Base-by-base conservation (phyloP, 2,113 vertebrate species). In the Oncorhynchus nerka region DNA sequence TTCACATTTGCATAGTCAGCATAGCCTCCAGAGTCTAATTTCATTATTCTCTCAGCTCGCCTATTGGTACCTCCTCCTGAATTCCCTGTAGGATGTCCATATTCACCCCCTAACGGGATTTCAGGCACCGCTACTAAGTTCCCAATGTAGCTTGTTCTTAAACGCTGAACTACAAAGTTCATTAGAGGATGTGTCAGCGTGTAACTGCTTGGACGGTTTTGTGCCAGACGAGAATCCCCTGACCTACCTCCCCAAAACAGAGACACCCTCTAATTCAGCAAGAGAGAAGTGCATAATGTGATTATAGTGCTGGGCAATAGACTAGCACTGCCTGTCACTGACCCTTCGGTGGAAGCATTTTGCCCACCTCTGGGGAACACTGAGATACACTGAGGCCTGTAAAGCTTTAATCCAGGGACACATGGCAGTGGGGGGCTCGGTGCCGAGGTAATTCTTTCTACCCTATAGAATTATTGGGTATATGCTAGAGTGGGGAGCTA, bases 121-220 rank as follows among this genome's bases (percentile, higher is more conserved):
- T 73, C 70, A 73, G 64, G 12, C 77, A 64, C 26, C 34, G 70
- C 76, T 62, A 32, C 77, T 79, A 75, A 82, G 65, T 75, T 82
- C 77, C 67, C 77, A 74, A 70, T 67, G 73, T 59, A 74, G 68
- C 71, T 79, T 71, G 59, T 48, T 74, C 74, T 79, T 76, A 76
- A 76, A 79, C 61, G 70, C 68, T 66, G 57, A 74, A 70, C 77
- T 83, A 77, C 77, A 83, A 83, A 83, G 77, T 79, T 79, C 70
- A 83, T 83, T 83, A 70, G 76, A 76, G 68, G 77, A 83, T 71
- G 77, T 67, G 70, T 48, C 70, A 77, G 68, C 65, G 73, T 79
- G 81, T 76, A 69, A 76, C 74, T 51, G 61, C 66, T 2, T 26
- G 65, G 66, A 61, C 13, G 70, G 57, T 51, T 83, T 70, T 51